Percentiles rank a stretch among this genome's conserved stretches.
Evolutionary conservation across 2,888 invertebrate genomes (phyloP).

Genomic region (Hirudinaria manillensis): DNA sequence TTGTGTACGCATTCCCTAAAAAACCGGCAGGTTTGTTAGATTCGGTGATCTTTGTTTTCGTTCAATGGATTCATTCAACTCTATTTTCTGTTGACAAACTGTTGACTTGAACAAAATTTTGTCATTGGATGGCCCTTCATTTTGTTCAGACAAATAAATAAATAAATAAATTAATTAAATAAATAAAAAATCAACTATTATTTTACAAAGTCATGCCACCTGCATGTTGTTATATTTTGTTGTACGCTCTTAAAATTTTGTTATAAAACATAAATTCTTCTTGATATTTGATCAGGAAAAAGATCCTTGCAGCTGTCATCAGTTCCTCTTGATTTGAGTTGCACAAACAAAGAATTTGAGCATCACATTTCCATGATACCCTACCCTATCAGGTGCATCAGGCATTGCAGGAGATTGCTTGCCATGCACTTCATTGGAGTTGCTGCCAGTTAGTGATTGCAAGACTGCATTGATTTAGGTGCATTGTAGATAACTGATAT

Average conservation of each 20-base stretch:
- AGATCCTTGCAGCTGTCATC: constrained; percentile 11
- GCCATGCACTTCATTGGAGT: neutral
- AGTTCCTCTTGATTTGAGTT: constrained; percentile 1
- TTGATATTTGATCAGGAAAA: neutral
- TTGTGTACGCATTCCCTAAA: neutral
- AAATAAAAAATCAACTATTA: no score
- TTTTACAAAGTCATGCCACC: no score
- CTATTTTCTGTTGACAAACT: neutral
- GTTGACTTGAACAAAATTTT: neutral
- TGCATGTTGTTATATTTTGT: no score
- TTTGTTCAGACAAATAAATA: no score
- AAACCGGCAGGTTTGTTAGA: neutral
- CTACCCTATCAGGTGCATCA: neutral
- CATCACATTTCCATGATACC: neutral
- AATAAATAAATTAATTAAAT: no score
- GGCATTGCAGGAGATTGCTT: neutral
- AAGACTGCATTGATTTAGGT: no score
- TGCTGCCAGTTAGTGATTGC: neutral
- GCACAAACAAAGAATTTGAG: constrained; percentile 1
- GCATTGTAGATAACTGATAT: no score
- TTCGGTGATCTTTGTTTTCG: no score
- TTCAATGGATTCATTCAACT: no score
- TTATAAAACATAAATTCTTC: no score
- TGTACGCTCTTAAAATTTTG: no score
- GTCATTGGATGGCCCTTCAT: neutral